phyloP scores from a whole-genome alignment of 2,888 invertebrate genomes.

The Pecten maximus region DNA sequence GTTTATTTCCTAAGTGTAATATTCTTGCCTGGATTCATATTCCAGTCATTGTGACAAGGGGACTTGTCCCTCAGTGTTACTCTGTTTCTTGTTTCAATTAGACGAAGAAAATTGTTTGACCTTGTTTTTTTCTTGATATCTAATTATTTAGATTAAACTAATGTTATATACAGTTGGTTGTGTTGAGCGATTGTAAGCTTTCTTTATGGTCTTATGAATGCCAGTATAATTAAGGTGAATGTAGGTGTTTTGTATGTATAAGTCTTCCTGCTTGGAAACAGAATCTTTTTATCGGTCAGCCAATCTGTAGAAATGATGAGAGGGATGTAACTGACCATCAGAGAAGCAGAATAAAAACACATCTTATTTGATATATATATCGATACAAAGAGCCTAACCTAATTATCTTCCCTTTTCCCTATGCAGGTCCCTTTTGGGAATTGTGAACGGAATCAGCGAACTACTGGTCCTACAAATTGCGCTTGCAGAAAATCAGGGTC shows the following conservation, averaged over 20 bases:
- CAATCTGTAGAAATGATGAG: not conserved
- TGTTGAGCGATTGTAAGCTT: too few species aligned
- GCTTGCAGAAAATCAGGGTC: constrained; percentile 50
- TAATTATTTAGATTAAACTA: too few species aligned
- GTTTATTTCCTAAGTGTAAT: too few species aligned
- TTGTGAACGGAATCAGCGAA: constrained; percentile 60
- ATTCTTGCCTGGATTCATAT: too few species aligned
- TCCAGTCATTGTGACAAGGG: too few species aligned
- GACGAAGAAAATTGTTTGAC: too few species aligned
- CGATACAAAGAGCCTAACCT: not conserved
- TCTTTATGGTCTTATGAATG: too few species aligned
- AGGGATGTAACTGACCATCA: not conserved
- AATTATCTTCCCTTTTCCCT: constrained; percentile 35
- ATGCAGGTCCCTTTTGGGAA: constrained; percentile 67
- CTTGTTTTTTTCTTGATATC: too few species aligned
- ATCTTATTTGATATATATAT: not conserved
- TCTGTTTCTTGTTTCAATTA: too few species aligned
- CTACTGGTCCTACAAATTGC: constrained; percentile 64
- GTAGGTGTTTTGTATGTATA: not conserved
- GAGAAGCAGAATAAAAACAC: not conserved
- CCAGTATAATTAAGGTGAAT: too few species aligned
- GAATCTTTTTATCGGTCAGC: not conserved
- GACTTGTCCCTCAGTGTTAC: too few species aligned
- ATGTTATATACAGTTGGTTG: too few species aligned
- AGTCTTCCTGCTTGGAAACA: not conserved